Conservation (phyloP, 1,140 invertebrate species). For the Platyscapa corneri region DNA sequence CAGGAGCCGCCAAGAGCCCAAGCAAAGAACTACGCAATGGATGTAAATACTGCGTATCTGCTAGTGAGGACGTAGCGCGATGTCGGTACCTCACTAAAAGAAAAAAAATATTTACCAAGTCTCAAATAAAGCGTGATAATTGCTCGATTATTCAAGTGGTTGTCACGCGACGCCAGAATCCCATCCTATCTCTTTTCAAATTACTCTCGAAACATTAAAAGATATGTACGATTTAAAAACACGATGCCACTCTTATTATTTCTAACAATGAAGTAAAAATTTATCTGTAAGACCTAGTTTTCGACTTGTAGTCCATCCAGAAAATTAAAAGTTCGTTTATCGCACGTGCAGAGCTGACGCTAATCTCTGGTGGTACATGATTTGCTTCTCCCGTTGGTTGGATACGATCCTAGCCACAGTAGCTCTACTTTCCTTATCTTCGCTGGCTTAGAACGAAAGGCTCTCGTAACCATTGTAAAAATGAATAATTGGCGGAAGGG, state of each 20-base stretch:
- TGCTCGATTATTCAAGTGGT: too few species aligned
- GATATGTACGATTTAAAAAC: too few species aligned
- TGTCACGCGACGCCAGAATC: not conserved
- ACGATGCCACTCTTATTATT: not conserved
- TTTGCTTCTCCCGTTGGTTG: not conserved
- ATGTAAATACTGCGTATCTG: not conserved
- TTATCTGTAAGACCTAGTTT: slow-evolving; percentile 7
- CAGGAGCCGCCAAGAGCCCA: not conserved
- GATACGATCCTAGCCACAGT: not conserved
- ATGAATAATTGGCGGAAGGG: not conserved
- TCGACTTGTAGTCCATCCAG: not conserved
- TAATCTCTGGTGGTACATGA: not conserved
- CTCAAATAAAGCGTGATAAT: not conserved
- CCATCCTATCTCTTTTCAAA: not conserved
- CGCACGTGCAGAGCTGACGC: slow-evolving; percentile 6
- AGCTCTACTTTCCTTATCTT: not conserved
- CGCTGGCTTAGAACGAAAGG: not conserved
- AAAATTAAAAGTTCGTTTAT: slow-evolving; percentile 14
- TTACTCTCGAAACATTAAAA: too few species aligned
- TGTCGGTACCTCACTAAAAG: slow-evolving; percentile 2
- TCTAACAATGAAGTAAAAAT: not conserved
- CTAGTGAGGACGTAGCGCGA: not conserved
- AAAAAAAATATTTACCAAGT: not conserved
- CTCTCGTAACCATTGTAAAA: not conserved
- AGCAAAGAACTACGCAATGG: not conserved